These are phyloP conservation scores for Caenorhabditis drosophilae DNA, from an alignment of 2,888 invertebrate genomes.

Conservation along the genomic window DNA sequence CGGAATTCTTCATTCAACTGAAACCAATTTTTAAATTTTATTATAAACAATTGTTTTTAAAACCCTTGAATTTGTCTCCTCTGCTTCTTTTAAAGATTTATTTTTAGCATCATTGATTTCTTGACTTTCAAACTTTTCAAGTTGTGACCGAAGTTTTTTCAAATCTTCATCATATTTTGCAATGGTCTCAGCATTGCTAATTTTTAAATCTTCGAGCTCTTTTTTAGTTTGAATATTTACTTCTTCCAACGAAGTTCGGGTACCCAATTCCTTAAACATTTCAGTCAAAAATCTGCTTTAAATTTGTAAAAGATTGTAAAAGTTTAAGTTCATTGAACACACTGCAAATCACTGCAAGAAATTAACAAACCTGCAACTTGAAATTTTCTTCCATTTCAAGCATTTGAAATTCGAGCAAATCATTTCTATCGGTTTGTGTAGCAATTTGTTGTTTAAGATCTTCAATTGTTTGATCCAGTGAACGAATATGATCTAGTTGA, in stretches of 20 bases:
- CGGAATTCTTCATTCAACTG: conserved; percentile 47
- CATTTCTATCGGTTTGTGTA: conserved; percentile 53
- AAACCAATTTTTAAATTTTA: conserved; percentile 8
- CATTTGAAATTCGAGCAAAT: conserved; percentile 66
- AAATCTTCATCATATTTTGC: background rate
- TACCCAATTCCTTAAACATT: no score
- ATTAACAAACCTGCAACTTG: conserved; percentile 17
- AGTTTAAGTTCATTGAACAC: no score
- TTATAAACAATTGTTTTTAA: background rate
- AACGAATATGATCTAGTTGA: conserved; percentile 41
- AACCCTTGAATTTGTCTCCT: no score
- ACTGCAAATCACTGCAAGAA: conserved; percentile 1
- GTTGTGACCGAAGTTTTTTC: conserved; percentile 10
- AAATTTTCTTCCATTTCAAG: conserved; percentile 52
- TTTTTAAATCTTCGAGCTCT: no score
- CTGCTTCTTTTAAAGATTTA: conserved; percentile 23
- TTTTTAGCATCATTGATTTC: conserved; percentile 27
- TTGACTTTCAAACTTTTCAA: conserved; percentile 20
- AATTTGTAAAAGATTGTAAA: no score
- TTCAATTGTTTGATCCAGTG: conserved; percentile 43
- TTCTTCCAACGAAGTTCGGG: no score
- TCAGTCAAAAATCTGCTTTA: no score
- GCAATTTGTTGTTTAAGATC: conserved; percentile 33
- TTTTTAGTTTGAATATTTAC: no score
- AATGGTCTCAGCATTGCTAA: no score